Conservation (phyloP, 2,797 vertebrate species). For the Tarsius wallacei region DNA sequence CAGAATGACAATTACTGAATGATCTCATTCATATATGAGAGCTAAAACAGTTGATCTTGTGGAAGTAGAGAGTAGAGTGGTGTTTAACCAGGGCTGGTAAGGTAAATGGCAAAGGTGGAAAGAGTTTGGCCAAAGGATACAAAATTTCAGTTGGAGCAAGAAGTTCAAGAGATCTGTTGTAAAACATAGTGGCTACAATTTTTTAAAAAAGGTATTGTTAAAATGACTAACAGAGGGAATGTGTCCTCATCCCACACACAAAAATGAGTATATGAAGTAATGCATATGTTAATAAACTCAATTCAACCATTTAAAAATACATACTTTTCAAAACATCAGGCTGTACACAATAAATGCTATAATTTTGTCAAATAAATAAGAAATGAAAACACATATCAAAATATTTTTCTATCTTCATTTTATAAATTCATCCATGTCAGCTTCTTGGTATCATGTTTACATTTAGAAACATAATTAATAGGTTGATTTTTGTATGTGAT, state of each 20-base stretch:
- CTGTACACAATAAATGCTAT: background rate
- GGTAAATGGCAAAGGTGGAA: too few relatives aligned
- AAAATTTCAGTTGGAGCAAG: background rate
- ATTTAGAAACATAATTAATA: background rate
- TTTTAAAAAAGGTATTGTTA: background rate
- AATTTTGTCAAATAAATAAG: background rate
- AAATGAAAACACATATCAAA: background rate
- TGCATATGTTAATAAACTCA: background rate
- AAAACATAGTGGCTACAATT: background rate
- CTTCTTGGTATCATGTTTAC: background rate
- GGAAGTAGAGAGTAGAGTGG: background rate
- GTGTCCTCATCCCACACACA: background rate
- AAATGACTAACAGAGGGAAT: background rate
- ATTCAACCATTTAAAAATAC: background rate
- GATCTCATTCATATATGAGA: background rate
- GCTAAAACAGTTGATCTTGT: background rate
- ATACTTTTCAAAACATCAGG: background rate
- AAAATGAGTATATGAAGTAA: background rate
- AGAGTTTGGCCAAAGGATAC: background rate
- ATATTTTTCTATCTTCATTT: background rate
- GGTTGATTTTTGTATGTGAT: background rate
- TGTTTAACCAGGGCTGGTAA: background rate
- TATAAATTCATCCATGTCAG: background rate
- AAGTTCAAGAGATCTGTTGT: background rate
- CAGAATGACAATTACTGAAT: background rate